Evolutionary conservation across 2,113 vertebrate genomes (phyloP).

Genomic region (Prionailurus viverrinus): DNA sequence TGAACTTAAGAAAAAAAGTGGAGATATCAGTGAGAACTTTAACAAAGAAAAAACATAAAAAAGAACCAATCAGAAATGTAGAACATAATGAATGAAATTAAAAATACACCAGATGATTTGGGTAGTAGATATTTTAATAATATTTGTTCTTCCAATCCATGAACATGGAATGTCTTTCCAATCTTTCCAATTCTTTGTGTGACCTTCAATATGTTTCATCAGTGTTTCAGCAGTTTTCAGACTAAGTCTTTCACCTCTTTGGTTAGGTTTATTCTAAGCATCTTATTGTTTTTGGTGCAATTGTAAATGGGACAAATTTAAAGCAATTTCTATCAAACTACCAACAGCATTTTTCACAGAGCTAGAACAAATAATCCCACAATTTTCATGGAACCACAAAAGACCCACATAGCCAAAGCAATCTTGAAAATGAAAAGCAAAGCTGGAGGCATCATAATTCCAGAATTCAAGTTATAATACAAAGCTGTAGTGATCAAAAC

Average conservation of each 20-base stretch:
- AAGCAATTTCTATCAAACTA: neutral
- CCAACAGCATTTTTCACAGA: neutral
- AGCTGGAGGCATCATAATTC: neutral
- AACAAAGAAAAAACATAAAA: neutral
- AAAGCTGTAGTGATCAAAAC: neutral
- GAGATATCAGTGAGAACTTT: neutral
- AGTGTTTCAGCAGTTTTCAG: neutral
- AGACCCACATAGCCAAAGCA: neutral
- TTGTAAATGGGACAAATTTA: neutral
- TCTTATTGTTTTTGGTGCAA: neutral
- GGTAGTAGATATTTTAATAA: neutral
- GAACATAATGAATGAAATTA: neutral
- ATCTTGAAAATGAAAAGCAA: neutral
- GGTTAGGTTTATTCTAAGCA: neutral
- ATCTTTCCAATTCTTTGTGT: neutral
- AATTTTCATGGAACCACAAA: neutral
- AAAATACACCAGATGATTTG: neutral
- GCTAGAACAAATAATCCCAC: neutral
- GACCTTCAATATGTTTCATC: neutral
- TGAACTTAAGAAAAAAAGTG: neutral
- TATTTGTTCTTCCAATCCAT: neutral
- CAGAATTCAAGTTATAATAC: neutral
- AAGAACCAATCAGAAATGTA: neutral
- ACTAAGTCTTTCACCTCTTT: neutral
- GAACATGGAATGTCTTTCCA: neutral